Base-by-base conservation (phyloP, 2,888 invertebrate genomes). In the Acleris sparsana region DNA sequence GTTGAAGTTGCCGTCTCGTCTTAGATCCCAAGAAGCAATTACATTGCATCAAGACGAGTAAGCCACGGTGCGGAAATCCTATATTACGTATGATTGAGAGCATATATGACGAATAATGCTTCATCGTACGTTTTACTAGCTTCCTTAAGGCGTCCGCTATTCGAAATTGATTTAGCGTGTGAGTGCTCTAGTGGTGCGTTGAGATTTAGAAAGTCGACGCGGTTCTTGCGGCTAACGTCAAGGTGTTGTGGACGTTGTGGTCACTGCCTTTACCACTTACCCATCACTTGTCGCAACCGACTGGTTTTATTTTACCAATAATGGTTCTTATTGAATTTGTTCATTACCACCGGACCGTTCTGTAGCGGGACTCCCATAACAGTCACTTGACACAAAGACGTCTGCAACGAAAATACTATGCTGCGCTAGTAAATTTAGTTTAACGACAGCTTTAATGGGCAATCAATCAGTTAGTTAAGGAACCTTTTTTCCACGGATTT, bases 211-310 rank as follows among this genome's bases (percentile, higher is more conserved):
- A 74, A 74, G 71, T 77, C 72, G 73, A 80, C 84, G 82, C 87
- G 83, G 84, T 86, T 83, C 84, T 80, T 75, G 79, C 78, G 70
- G 77, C 78, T 80, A 80, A 84, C 82, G 82, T 83, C 78, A 83
- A 81, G 79, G 79, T 80, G 73, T 68, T 67, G 73, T 88, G 89
- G 87, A 85, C 88, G 73, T 68, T 67, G 73, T 88, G 89, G 87
- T 85, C 88, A 84, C 79, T 85, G 87, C 86, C 88, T 85, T 78
- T 88, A 87, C 88, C 86, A 88, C 87, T 87, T 74, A 71, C 68
- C 75, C 69, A 70, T 74, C 73, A 77, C 74, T 71, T 69, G 71
- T 69, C 69, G 70, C 60, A 67, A 70, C 73, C 73, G 71, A 72
- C 75, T 82, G 79, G 78, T 81, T 80, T 76, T 74, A 74, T 68